Evolutionary conservation across 92 coral and sea anemone genomes (phyloP).

Genomic region (Paramuricea clavata): DNA sequence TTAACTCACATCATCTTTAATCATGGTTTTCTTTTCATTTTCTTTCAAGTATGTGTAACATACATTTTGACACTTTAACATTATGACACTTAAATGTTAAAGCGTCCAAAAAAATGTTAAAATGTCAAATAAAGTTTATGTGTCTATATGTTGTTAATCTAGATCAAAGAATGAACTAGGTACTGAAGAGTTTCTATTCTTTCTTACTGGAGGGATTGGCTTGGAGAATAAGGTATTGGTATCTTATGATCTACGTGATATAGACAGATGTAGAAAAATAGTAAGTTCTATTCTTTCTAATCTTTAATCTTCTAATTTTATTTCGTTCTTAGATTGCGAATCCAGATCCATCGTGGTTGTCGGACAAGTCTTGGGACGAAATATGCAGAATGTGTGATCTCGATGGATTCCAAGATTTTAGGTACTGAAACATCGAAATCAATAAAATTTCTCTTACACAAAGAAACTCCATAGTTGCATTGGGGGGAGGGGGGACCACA

Average conservation of each 20-base stretch:
- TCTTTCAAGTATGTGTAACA: no score
- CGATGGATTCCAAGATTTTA: slow-evolving; percentile 88
- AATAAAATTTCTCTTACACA: neutral
- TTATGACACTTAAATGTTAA: no score
- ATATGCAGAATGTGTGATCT: slow-evolving; percentile 98
- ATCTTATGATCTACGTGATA: no score
- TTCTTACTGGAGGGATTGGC: slow-evolving; percentile 98
- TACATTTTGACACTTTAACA: no score
- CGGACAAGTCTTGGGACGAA: slow-evolving; percentile 99
- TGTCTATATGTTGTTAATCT: neutral
- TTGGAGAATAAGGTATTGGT: slow-evolving; percentile 94
- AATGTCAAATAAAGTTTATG: neutral
- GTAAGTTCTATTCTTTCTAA: no score
- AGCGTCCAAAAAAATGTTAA: no score
- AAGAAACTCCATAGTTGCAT: neutral
- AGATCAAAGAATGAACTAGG: slow-evolving; percentile 93
- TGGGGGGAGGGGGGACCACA: no score
- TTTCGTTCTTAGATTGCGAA: slow-evolving; percentile 75
- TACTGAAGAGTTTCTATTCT: slow-evolving; percentile 94
- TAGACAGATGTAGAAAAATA: no score
- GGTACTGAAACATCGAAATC: slow-evolving; percentile 59
- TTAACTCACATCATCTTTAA: no score
- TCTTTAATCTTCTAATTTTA: no score
- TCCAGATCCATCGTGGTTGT: slow-evolving; percentile 98
- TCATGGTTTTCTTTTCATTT: no score